Evolutionary conservation across 2,797 vertebrate genomes (phyloP).

Genomic region (Cottoperca gobio): DNA sequence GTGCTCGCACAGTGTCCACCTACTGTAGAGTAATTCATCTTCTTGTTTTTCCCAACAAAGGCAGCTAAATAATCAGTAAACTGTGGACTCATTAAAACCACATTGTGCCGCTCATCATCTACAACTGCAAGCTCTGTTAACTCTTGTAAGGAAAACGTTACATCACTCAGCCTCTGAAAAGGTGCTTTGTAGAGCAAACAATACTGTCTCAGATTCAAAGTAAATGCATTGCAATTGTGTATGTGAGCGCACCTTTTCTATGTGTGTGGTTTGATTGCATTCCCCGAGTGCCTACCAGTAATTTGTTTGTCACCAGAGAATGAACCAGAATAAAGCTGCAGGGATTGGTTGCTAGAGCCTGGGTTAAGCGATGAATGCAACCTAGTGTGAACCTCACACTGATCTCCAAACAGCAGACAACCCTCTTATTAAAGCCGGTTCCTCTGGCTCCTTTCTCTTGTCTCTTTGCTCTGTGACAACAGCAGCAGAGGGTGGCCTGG

Average conservation of each 20-base stretch:
- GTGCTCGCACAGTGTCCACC: constrained; percentile 22
- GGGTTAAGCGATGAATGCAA: constrained; percentile 39
- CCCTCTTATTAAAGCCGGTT: constrained; percentile 24
- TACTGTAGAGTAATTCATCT: constrained; percentile 40
- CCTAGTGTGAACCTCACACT: constrained; percentile 39
- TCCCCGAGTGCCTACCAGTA: constrained; percentile 17
- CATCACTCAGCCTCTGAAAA: constrained; percentile 61
- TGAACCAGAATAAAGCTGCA: constrained; percentile 34
- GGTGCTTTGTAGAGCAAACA: constrained; percentile 60
- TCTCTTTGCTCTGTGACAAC: constrained; percentile 52
- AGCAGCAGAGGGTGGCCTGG: constrained; percentile 53
- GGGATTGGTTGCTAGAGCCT: constrained; percentile 22
- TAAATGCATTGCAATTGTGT: constrained; percentile 51
- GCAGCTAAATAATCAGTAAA: constrained; percentile 65
- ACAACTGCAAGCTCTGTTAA: constrained; percentile 48
- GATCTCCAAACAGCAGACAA: constrained; percentile 52
- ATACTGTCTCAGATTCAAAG: constrained; percentile 55
- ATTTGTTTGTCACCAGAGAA: constrained; percentile 49
- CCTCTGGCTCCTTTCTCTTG: constrained; percentile 45
- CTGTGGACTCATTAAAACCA: constrained; percentile 68
- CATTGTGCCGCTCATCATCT: constrained; percentile 52
- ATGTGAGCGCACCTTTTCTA: constrained; percentile 48
- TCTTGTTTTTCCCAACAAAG: constrained; percentile 52
- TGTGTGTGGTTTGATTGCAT: constrained; percentile 36
- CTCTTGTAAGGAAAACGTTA: constrained; percentile 59